Evolutionary conservation across 2,797 vertebrate species (phyloP).

Genomic region (Esox masquinongy): DNA sequence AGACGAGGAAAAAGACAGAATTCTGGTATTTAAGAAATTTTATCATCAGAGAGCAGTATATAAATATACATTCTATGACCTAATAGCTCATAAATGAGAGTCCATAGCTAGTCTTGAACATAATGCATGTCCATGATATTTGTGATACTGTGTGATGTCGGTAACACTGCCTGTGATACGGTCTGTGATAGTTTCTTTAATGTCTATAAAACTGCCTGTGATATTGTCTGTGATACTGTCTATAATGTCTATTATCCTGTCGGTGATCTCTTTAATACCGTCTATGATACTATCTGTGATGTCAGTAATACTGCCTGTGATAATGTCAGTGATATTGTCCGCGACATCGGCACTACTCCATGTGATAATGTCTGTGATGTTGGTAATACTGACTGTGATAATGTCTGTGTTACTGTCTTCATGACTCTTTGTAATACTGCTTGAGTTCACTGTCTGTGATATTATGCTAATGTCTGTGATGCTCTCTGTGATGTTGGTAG

Average conservation of each 20-base stretch:
- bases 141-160: not conserved
- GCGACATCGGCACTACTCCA: not conserved
- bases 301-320: not conserved
- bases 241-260: not conserved
- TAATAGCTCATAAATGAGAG: not conserved
- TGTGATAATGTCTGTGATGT: too few species aligned
- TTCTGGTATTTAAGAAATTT: not conserved
- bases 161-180: not conserved
- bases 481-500: too few species aligned
- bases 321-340: not conserved
- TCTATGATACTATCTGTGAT: not conserved
- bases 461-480: too few species aligned
- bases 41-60: not conserved
- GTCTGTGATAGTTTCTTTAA: not conserved
- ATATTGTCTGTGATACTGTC: not conserved
- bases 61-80: not conserved
- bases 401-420: too few species aligned
- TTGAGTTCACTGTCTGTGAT: too few species aligned
- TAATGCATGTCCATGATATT: too few species aligned
- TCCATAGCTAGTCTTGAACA: too few species aligned
- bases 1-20: not conserved
- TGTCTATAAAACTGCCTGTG: not conserved
- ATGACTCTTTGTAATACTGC: too few species aligned
- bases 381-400: too few species aligned
- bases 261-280: not conserved